Percentiles rank a stretch among this genome's conserved stretches.
phyloP scores from a whole-genome alignment of 2,888 invertebrate genomes.

The Rotaria magnacalcarata region DNA sequence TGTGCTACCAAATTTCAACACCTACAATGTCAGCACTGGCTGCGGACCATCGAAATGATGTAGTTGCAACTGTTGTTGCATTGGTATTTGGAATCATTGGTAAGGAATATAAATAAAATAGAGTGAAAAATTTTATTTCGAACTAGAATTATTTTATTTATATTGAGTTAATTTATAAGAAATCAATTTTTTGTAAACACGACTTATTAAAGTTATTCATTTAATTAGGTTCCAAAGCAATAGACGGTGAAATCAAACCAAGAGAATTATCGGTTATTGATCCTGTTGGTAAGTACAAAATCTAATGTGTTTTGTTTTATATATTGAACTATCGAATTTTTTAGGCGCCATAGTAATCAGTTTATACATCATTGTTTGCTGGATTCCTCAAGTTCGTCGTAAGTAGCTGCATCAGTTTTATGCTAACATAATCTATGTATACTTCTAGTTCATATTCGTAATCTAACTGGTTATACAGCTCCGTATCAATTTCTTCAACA shows the following conservation, averaged over 20 bases:
- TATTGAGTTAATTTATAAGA: too few relatives aligned
- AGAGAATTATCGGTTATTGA: constrained; percentile 52
- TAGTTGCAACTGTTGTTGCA: constrained; percentile 60
- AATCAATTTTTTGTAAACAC: too few relatives aligned
- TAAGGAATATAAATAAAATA: constrained; percentile 19
- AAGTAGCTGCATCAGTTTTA: neutral
- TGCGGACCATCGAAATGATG: constrained; percentile 62
- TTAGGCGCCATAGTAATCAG: constrained; percentile 60
- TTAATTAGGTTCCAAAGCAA: neutral
- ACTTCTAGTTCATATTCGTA: neutral
- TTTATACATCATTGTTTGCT: constrained; percentile 60
- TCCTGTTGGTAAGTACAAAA: constrained; percentile 53
- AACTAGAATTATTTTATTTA: neutral
- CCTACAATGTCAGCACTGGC: constrained; percentile 58
- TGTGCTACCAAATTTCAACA: constrained; percentile 51
- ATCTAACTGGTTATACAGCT: constrained; percentile 49
- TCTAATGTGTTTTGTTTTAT: neutral
- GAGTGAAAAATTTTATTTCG: neutral
- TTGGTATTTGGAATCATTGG: constrained; percentile 60
- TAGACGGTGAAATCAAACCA: neutral
- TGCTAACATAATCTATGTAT: neutral
- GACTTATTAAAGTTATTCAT: neutral
- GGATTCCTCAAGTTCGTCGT: constrained; percentile 49
- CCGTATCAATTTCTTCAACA: constrained; percentile 56
- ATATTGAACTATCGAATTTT: neutral